Evolutionary conservation across 1,140 invertebrate genomes (phyloP).

Genomic region (Monochamus saltuarius): DNA sequence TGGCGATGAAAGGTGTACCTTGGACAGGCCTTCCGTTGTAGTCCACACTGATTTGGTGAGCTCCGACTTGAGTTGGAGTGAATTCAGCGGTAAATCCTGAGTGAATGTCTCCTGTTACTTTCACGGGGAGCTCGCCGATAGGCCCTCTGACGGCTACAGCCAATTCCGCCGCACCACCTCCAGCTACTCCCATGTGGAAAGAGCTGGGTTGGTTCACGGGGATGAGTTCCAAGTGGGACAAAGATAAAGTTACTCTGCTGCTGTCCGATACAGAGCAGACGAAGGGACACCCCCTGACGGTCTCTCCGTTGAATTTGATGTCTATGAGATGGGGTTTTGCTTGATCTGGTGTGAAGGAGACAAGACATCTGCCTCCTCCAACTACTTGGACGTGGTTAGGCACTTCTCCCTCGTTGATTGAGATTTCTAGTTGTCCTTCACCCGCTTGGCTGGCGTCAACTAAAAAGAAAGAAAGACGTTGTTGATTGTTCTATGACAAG

Average conservation of each 20-base stretch:
- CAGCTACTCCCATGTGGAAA: constrained; percentile 88
- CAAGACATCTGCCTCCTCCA: constrained; percentile 89
- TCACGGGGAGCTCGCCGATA: constrained; percentile 75
- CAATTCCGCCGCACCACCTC: constrained; percentile 80
- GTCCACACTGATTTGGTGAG: constrained; percentile 76
- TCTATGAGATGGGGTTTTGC: constrained; percentile 92
- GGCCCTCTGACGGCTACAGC: constrained; percentile 85
- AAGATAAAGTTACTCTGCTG: constrained; percentile 74
- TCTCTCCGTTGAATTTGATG: constrained; percentile 97
- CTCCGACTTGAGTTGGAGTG: constrained; percentile 84
- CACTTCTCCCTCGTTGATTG: constrained; percentile 96
- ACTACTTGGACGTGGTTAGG: constrained; percentile 97
- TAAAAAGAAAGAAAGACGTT: constrained; percentile 52
- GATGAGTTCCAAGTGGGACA: constrained; percentile 81
- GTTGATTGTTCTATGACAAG: no score
- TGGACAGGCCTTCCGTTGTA: constrained; percentile 85
- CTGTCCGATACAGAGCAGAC: constrained; percentile 79
- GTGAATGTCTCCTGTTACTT: constrained; percentile 86
- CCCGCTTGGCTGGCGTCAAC: constrained; percentile 95
- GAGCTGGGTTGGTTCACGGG: constrained; percentile 83
- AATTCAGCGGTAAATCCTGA: constrained; percentile 88
- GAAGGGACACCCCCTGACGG: constrained; percentile 91
- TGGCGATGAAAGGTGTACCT: constrained; percentile 89
- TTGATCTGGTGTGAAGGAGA: constrained; percentile 93
- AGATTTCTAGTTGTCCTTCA: constrained; percentile 96